Base-by-base conservation (phyloP, 2,888 invertebrate species). In the Melipona beecheii region DNA sequence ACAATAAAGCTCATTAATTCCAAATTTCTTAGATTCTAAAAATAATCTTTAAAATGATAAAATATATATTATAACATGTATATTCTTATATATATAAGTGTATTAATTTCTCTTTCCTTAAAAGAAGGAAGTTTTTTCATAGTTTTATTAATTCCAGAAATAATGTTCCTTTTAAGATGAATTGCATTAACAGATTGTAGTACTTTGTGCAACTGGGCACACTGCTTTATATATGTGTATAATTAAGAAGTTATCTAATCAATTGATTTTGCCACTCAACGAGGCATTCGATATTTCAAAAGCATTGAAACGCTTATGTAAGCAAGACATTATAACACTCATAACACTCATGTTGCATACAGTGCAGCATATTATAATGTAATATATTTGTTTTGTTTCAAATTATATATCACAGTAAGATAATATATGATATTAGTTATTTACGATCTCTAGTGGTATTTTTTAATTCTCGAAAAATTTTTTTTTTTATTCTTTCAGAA, bases 281-380 rank as follows among this genome's bases (percentile, higher is more conserved):
- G 19, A 72, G n/a, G 58, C 58, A 43, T 72, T 27, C 49, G 24
- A 72, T 72, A 72, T 72, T 72, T 58, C 58, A 43, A 60, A 72
- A 72, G 43, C 27, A 6, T 19, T 21, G 21, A 43, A 43, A 72
- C 15, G 19, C n/a, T 72, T 72, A 49, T 49, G 21, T 60, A 58
- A 72, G 24, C 11, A 19, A 43, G 31, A 17, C 5, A 71, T 71
- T 71, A 71, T 15, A 2, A 15, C 5, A 2, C n/a, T n/a, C 36
- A 36, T n/a, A n/a, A 27, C 27, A 27, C 27, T 27, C 27, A 27
- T n/a, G 2, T n/a, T 56, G 5, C 11, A 5, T 15, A 9, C 56
- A 56, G n/a, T 15, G 4, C n/a, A 56, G 5, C 15, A 58, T 58
- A 24, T 13, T 56, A 4, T 56, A 5, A 13, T 2, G 15, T 5